phyloP scores from a whole-genome alignment of 2,113 vertebrate species.

The Phodopus roborovskii region DNA sequence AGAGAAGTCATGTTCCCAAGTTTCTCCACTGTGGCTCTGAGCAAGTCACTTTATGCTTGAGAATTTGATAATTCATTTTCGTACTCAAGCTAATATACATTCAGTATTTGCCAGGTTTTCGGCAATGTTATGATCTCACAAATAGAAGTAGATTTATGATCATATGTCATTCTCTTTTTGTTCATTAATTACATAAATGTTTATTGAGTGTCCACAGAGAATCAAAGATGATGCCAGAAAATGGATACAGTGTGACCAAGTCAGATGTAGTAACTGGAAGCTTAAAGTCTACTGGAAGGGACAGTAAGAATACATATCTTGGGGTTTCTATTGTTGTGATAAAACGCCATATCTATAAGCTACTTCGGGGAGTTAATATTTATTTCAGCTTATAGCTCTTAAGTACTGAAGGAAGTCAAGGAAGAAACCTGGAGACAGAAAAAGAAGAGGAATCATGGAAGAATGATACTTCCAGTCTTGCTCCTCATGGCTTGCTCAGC shows the following conservation, averaged over 20 bases:
- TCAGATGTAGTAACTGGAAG: background rate
- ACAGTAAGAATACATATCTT: background rate
- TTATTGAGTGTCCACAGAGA: background rate
- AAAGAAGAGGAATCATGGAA: background rate
- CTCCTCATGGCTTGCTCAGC: background rate
- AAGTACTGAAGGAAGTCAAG: background rate
- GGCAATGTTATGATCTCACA: background rate
- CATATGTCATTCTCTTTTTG: background rate
- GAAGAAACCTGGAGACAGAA: background rate
- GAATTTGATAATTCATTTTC: background rate
- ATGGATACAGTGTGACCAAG: background rate
- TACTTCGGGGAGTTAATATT: background rate
- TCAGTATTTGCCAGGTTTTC: constrained; percentile 19
- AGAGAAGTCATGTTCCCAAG: background rate
- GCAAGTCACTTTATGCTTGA: background rate
- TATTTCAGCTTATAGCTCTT: background rate
- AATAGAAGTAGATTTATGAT: background rate
- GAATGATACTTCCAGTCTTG: background rate
- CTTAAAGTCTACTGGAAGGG: background rate
- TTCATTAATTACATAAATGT: background rate
- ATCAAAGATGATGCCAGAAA: background rate
- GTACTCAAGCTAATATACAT: background rate
- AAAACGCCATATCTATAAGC: background rate
- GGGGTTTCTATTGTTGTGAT: background rate
- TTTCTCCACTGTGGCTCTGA: background rate